Evolutionary conservation across 1,140 invertebrate genomes (phyloP).

Genomic region (Saxidomus purpurata): DNA sequence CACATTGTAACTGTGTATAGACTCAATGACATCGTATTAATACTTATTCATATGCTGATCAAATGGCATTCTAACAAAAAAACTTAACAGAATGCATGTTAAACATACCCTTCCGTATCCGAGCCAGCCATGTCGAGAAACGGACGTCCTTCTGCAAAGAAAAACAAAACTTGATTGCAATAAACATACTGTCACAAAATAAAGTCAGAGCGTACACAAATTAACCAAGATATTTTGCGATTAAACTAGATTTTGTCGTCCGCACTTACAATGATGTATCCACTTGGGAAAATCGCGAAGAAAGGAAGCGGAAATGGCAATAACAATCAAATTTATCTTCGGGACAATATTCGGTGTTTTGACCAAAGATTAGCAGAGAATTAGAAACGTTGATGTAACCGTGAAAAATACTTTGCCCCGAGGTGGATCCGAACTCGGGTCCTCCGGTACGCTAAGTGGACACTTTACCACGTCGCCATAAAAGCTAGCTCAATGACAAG

Average conservation of each 20-base stretch:
- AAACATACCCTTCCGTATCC: slow-evolving; percentile 87
- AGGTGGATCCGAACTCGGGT: too few species aligned
- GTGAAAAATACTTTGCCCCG: too few species aligned
- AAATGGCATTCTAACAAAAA: too few species aligned
- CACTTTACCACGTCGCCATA: too few species aligned
- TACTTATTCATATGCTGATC: too few species aligned
- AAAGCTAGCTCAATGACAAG: too few species aligned
- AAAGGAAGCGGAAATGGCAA: slow-evolving; percentile 61
- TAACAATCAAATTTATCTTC: not conserved
- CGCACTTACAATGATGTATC: slow-evolving; percentile 69
- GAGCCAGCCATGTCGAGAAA: slow-evolving; percentile 86
- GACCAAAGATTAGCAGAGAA: not conserved
- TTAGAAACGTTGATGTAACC: too few species aligned
- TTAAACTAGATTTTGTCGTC: not conserved
- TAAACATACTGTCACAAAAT: not conserved
- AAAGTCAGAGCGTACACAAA: too few species aligned
- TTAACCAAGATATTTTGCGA: not conserved
- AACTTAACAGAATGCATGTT: too few species aligned
- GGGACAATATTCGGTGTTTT: not conserved
- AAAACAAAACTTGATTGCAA: slow-evolving; percentile 66
- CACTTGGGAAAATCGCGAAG: slow-evolving; percentile 54
- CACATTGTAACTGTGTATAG: too few species aligned
- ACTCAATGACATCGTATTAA: too few species aligned
- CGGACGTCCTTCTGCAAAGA: slow-evolving; percentile 85
- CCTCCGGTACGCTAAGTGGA: too few species aligned